Conservation (phyloP, 23 tunicate species). For the Trididemnum clinides region DNA sequence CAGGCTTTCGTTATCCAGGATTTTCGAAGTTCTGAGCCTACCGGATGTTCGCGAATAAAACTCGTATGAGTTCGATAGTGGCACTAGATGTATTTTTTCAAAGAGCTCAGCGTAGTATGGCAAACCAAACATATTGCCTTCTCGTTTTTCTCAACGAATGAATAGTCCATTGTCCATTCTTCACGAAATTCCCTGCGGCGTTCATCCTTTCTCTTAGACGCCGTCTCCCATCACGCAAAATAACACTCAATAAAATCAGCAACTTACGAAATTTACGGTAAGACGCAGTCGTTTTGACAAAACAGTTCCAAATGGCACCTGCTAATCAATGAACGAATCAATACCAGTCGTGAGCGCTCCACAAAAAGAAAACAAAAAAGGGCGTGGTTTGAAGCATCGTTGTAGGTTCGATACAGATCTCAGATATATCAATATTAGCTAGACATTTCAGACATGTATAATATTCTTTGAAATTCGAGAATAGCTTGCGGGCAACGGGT, state of each 20-base stretch:
- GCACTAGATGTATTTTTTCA: constrained; percentile 1
- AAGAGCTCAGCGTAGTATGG: constrained; percentile 9
- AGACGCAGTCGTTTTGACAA: too few species aligned
- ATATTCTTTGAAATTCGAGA: constrained; percentile 1
- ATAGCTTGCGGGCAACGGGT: constrained; percentile 18
- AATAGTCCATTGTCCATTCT: constrained; percentile 8
- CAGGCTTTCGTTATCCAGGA: constrained; percentile 16
- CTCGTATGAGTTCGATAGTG: constrained; percentile 8
- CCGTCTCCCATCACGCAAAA: too few species aligned
- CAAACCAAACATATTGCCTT: constrained; percentile 24
- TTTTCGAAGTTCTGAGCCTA: constrained; percentile 15
- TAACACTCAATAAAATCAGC: too few species aligned
- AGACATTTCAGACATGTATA: constrained; percentile 3
- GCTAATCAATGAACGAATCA: too few species aligned
- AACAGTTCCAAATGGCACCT: too few species aligned
- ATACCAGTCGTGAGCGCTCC: too few species aligned
- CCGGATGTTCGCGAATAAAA: constrained; percentile 6
- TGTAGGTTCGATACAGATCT: neutral
- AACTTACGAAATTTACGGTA: too few species aligned
- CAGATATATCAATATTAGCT: constrained; percentile 3
- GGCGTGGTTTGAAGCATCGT: constrained; percentile 9
- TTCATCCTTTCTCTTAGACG: too few species aligned
- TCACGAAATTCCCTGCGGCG: constrained; percentile 7
- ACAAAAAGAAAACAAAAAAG: too few species aligned
- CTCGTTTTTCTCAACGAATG: constrained; percentile 17